Evolutionary conservation across 2,888 invertebrate genomes (phyloP).

Genomic region (Hirtodrosophila trivittata): DNA sequence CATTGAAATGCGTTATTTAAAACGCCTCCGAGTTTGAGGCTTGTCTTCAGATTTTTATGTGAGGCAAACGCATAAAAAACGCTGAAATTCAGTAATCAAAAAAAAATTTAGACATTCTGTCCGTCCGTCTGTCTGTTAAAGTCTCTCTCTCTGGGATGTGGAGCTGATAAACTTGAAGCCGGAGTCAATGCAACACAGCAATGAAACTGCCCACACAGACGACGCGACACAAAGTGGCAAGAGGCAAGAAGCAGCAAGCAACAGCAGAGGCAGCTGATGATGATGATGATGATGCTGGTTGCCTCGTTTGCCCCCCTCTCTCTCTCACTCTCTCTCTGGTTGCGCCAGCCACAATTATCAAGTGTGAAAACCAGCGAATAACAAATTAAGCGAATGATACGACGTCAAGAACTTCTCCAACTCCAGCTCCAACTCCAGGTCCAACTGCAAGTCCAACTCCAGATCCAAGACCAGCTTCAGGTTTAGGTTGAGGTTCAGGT

Average conservation of each 20-base stretch:
- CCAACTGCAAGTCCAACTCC: conserved; percentile 2
- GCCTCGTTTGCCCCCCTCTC: conserved; percentile 18
- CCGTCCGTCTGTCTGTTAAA: not conserved
- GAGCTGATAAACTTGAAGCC: conserved; percentile 63
- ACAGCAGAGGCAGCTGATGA: conserved; percentile 12
- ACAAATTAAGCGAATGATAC: conserved; percentile 81
- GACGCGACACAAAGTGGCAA: conserved; percentile 67
- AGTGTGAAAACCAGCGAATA: conserved; percentile 81
- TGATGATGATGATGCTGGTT: conserved; percentile 34
- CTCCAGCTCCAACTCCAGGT: conserved; percentile 7
- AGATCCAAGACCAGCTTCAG: conserved; percentile 10
- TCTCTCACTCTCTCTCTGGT: not conserved
- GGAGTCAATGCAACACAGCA: conserved; percentile 69
- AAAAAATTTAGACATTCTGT: conserved; percentile 77
- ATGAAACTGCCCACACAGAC: conserved; percentile 79
- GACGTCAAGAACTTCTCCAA: conserved; percentile 45
- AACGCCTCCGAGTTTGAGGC: conserved; percentile 60
- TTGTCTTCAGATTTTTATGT: conserved; percentile 53
- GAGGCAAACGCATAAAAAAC: conserved; percentile 68
- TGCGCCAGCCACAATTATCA: conserved; percentile 75
- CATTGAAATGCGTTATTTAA: conserved; percentile 54
- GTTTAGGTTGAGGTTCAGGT: conserved; percentile 21
- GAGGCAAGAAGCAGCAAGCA: conserved; percentile 17
- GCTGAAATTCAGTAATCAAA: conserved; percentile 79
- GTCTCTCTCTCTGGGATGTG: conserved; percentile 14